Conservation (phyloP, 2,797 vertebrate genomes). For the Oreochromis mossambicus region DNA sequence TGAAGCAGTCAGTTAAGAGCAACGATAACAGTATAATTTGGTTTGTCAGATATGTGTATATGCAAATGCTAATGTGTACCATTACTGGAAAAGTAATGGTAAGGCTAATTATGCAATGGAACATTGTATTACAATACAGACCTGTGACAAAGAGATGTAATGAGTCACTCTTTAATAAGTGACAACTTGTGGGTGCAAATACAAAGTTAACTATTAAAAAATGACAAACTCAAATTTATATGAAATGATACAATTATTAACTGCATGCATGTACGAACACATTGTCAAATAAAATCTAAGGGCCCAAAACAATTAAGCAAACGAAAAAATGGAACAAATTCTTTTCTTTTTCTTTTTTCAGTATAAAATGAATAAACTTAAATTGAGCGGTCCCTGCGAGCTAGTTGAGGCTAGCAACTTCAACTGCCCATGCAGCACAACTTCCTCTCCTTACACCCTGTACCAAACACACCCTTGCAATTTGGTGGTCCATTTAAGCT, state of each 20-base stretch:
- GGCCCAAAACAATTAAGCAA: not conserved
- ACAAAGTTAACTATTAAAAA: not conserved
- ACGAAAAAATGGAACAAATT: not conserved
- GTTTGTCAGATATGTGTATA: not conserved
- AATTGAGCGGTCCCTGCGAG: fast-evolving
- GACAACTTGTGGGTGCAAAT: not conserved
- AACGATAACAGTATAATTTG: not conserved
- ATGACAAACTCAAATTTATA: not conserved
- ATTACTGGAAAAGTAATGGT: not conserved
- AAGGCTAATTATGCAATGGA: not conserved
- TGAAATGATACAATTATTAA: not conserved
- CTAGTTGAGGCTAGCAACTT: not conserved
- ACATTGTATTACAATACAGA: not conserved
- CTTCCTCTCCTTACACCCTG: not conserved
- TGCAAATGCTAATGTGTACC: not conserved
- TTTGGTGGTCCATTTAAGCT: fast-evolving
- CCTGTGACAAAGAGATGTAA: fast-evolving
- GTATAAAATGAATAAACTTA: not conserved
- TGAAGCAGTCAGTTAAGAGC: not conserved
- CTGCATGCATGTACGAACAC: not conserved
- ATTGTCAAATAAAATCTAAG: not conserved
- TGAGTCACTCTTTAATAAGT: not conserved
- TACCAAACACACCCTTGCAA: not conserved
- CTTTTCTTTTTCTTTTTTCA: not conserved
- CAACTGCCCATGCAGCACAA: not conserved